phyloP scores from a whole-genome alignment of 2,888 invertebrate species.

The Andrena hattorfiana region DNA sequence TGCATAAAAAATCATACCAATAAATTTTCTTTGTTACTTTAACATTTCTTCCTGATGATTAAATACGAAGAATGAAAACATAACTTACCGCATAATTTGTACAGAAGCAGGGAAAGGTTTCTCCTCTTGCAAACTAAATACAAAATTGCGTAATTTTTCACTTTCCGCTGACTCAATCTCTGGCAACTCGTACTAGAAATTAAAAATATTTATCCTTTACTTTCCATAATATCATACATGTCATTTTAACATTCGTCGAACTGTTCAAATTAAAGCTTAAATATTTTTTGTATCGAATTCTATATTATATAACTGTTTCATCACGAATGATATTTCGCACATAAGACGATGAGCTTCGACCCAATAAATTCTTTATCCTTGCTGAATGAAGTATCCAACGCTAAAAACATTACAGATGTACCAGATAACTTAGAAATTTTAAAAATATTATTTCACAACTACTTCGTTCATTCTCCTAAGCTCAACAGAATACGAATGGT shows the following conservation, averaged over 20 bases:
- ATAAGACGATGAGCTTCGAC: too few relatives aligned
- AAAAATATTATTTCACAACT: background rate
- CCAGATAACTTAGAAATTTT: background rate
- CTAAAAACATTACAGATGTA: background rate
- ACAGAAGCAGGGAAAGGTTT: slow-evolving; percentile 93
- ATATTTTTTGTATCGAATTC: too few relatives aligned
- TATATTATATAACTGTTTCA: too few relatives aligned
- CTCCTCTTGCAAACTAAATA: slow-evolving; percentile 93
- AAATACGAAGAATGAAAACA: slow-evolving; percentile 12
- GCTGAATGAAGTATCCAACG: too few relatives aligned
- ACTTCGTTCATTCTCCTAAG: too few relatives aligned
- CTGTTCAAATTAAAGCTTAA: too few relatives aligned
- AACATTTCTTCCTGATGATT: too few relatives aligned
- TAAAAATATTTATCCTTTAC: slow-evolving; percentile 4
- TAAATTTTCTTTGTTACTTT: too few relatives aligned
- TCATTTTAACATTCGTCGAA: background rate
- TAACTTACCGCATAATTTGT: slow-evolving; percentile 91
- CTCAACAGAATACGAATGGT: too few relatives aligned
- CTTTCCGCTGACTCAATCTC: slow-evolving; percentile 91
- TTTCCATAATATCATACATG: background rate
- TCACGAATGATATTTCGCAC: too few relatives aligned
- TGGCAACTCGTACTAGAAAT: slow-evolving; percentile 90
- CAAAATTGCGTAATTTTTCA: slow-evolving; percentile 91
- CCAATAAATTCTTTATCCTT: too few relatives aligned
- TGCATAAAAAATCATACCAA: too few relatives aligned